Evolutionary conservation across 2,113 vertebrate genomes (phyloP), one percentile per base, ranked within the genome.

Genomic region (Haemorhous mexicanus): DNA sequence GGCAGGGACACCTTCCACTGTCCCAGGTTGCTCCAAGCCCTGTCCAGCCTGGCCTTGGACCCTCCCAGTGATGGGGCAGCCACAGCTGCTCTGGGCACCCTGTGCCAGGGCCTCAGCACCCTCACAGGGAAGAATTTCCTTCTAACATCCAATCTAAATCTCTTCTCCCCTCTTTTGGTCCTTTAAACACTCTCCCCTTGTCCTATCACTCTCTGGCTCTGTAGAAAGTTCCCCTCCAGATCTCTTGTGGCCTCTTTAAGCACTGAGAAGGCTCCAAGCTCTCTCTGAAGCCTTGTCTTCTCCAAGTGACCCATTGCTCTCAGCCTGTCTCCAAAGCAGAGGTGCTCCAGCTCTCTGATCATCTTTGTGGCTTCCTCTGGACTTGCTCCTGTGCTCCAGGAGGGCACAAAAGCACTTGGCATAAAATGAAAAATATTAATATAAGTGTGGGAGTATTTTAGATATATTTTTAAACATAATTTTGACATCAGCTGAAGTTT

Each of bases 31-130:
- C 14, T 89, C 53, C 62, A 7, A 76, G 28, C 24, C 63, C 12
- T 0, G 0, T 43, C 56, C 49, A 77, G 0, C 72, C 32, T 84
- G 79, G 7, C 56, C 35, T 28, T 11, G 72, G 43, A 0, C 18
- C 5, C 35, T 43, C 0, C 7, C 63, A 84, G 56, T 10, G 55
- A 14, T 63, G 13, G 63, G 30, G 32, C 55, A 89, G 30, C 17
- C 63, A 27, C 55, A 62, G 70, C 55, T 61, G 0, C 47, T 76
- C 47, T 61, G 53, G 37, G 44, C 9, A 32, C 8, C 27, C 46
- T 76, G 55, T 69, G 63, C 79, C 72, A 69, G 41, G 30, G 63
- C 12, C 26, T 76, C 0, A 0, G 0, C 21, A 56, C 11, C 17
- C 18, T 63, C 70, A 28, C 15, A 62, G 32, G 41, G 47, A 19